phyloP scores from a whole-genome alignment of 2,797 vertebrate genomes.

The Semotilus atromaculatus region DNA sequence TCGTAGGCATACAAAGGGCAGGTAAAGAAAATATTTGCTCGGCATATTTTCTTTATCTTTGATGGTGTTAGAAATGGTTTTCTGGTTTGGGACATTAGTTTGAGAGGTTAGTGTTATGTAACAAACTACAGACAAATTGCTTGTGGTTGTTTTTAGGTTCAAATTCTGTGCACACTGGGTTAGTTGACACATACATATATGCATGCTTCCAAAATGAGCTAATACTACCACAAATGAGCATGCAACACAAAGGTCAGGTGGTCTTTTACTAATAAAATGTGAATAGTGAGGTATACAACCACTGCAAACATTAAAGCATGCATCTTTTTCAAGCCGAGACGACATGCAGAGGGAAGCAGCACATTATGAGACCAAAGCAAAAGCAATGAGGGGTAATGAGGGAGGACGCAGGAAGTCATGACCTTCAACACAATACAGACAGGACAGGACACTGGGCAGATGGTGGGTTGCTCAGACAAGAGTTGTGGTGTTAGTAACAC shows the following conservation, averaged over 20 bases:
- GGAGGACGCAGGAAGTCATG: conserved; percentile 60
- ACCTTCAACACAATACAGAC: conserved; percentile 71
- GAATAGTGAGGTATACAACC: conserved; percentile 40
- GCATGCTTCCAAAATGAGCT: conserved; percentile 76
- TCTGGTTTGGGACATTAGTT: conserved; percentile 44
- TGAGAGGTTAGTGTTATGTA: conserved; percentile 61
- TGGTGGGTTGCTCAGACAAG: conserved; percentile 40
- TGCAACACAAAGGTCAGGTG: conserved; percentile 68
- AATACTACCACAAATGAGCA: conserved; percentile 72
- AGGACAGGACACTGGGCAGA: conserved; percentile 34
- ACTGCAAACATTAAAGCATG: conserved; percentile 35
- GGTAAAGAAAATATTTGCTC: conserved; percentile 68
- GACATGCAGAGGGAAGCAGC: conserved; percentile 58
- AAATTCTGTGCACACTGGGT: conserved; percentile 43
- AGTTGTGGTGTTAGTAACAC: conserved; percentile 73
- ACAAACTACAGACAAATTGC: conserved; percentile 56
- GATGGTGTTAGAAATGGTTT: conserved; percentile 65
- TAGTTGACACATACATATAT: conserved; percentile 63
- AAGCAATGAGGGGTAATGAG: conserved; percentile 51
- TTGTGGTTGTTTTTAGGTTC: conserved; percentile 35
- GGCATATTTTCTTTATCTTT: conserved; percentile 70
- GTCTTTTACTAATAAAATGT: conserved; percentile 25
- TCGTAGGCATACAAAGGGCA: conserved; percentile 42
- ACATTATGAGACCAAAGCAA: conserved; percentile 51
- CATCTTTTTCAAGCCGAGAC: conserved; percentile 18